Evolutionary conservation across 2,888 invertebrate genomes (phyloP).

Genomic region (Microctonus brassicae): DNA sequence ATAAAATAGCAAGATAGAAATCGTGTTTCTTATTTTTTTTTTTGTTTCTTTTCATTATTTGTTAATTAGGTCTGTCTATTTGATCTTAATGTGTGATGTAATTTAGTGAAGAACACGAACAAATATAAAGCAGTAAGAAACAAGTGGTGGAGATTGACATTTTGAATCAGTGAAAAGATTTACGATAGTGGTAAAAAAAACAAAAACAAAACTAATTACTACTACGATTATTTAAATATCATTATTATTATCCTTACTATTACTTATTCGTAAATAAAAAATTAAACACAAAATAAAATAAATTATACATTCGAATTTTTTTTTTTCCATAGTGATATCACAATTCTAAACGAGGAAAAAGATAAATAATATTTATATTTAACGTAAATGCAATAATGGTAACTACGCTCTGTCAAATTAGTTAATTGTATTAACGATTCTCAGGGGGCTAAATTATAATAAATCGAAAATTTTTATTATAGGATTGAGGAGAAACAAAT

Average conservation of each 20-base stretch:
- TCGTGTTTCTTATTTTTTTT: conserved; percentile 40
- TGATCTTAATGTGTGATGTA: conserved; percentile 52
- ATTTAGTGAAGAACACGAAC: conserved; percentile 34
- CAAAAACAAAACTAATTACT: conserved; percentile 52
- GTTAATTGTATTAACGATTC: conserved; percentile 57
- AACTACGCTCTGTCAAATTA: conserved; percentile 11
- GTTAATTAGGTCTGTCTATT: conserved; percentile 56
- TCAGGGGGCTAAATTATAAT: conserved; percentile 51
- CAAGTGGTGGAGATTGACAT: conserved; percentile 25
- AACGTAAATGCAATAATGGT: conserved; percentile 33
- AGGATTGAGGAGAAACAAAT: conserved; percentile 34
- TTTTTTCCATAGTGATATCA: not conserved
- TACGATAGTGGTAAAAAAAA: conserved; percentile 43
- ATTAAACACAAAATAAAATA: conserved; percentile 40
- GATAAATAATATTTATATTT: conserved; percentile 25
- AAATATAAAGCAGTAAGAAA: conserved; percentile 14
- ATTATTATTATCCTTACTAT: conserved; percentile 55
- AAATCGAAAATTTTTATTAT: conserved; percentile 43
- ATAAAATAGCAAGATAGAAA: conserved; percentile 26
- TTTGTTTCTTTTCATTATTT: not conserved
- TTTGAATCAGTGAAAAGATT: conserved; percentile 40
- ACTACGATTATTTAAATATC: conserved; percentile 54
- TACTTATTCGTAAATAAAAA: conserved; percentile 53
- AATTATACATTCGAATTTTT: not conserved
- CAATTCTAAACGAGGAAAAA: not conserved